These are phyloP conservation scores for Globia sparganii DNA, from an alignment of 2,888 invertebrate species.

Conservation along the genomic window DNA sequence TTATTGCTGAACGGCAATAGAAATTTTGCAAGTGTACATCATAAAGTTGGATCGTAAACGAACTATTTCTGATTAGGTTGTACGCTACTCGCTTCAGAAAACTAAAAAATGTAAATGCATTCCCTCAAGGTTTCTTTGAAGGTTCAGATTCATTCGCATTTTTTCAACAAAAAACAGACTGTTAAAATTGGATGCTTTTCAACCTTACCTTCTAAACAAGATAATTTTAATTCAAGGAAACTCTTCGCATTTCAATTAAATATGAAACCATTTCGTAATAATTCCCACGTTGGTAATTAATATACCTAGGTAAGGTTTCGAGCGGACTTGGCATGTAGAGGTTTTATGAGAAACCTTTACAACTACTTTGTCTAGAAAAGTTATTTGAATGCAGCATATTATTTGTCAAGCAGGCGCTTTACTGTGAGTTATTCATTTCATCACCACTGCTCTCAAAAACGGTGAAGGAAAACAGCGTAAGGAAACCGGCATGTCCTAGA, in stretches of 20 bases:
- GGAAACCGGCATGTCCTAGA: too few relatives aligned
- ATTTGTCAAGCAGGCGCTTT: neutral
- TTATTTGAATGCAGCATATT: neutral
- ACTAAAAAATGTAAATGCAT: conserved; percentile 64
- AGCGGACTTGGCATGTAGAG: neutral
- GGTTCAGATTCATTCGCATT: conserved; percentile 54
- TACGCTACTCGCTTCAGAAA: conserved; percentile 67
- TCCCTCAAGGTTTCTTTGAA: conserved; percentile 60
- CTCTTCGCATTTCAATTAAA: conserved; percentile 38
- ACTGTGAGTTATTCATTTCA: neutral
- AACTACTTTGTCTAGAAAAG: neutral
- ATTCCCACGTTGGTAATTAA: conserved; percentile 46
- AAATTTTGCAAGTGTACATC: conserved; percentile 79
- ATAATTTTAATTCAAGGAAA: conserved; percentile 56
- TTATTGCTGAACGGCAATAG: conserved; percentile 75
- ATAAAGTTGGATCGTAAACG: conserved; percentile 84
- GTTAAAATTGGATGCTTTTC: conserved; percentile 41
- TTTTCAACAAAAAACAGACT: conserved; percentile 39
- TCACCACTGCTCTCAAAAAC: neutral
- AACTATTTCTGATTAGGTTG: conserved; percentile 82
- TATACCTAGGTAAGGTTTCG: conserved; percentile 25
- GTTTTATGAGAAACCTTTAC: conserved; percentile 12
- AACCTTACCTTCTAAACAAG: conserved; percentile 56
- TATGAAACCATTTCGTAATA: conserved; percentile 44
- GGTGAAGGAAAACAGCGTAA: neutral